phyloP scores from a whole-genome alignment of 1,140 invertebrate species.

The Antheraea pernyi region DNA sequence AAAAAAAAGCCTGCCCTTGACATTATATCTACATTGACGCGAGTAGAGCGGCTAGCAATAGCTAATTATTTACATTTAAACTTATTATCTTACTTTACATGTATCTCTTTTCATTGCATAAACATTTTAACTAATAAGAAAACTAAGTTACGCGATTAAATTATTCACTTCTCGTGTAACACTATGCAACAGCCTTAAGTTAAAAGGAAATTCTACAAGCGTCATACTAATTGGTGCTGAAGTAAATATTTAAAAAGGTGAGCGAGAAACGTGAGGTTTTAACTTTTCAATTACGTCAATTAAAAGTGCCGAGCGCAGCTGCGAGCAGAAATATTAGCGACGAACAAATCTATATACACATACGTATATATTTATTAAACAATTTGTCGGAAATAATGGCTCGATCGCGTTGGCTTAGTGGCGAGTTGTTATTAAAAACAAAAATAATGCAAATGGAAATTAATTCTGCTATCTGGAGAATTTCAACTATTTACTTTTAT shows the following conservation, averaged over 20 bases:
- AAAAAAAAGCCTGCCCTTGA: too few species aligned
- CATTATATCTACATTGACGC: too few species aligned
- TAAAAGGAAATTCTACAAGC: conserved; percentile 45
- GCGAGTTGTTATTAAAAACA: background rate
- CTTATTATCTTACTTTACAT: too few species aligned
- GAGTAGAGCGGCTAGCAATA: too few species aligned
- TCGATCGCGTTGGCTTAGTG: conserved; percentile 8
- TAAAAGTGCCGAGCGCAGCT: conserved; percentile 42
- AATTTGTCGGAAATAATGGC: conserved; percentile 23
- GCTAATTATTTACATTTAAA: too few species aligned
- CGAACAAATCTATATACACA: background rate
- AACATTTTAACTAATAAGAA: too few species aligned
- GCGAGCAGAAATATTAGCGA: conserved; percentile 33
- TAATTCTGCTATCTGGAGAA: background rate
- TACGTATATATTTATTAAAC: conserved; percentile 11
- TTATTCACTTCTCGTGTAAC: background rate
- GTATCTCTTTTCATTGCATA: too few species aligned
- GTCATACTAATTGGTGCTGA: conserved; percentile 64
- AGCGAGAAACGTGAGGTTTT: conserved; percentile 54
- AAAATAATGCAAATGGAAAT: background rate
- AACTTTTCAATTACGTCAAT: conserved; percentile 66
- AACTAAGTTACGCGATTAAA: background rate
- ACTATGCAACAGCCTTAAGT: conserved; percentile 23
- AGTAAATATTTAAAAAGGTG: conserved; percentile 70
- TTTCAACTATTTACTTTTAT: too few species aligned